These are phyloP conservation scores for Urosaurus nigricauda DNA, from an alignment of 2,797 vertebrate species.

Conservation along the genomic window DNA sequence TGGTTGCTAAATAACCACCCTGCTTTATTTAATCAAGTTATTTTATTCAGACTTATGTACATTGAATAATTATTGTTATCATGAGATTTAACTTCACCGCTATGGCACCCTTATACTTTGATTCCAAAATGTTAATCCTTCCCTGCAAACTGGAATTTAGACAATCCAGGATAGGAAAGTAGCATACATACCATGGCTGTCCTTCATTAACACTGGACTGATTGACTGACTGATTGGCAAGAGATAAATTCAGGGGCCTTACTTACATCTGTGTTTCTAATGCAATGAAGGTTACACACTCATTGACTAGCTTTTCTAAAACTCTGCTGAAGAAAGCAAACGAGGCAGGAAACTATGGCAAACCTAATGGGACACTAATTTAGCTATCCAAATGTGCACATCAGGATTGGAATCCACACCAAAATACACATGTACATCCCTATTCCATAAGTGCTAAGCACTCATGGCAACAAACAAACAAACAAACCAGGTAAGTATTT, in stretches of 20 bases:
- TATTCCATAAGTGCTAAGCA: too few relatives aligned
- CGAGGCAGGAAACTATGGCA: not conserved
- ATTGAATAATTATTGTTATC: not conserved
- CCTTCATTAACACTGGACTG: not conserved
- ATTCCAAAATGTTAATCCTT: not conserved
- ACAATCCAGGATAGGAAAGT: not conserved
- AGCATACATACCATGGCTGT: not conserved
- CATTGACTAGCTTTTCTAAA: not conserved
- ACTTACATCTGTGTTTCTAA: too few relatives aligned
- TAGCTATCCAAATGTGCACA: not conserved
- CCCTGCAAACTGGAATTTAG: not conserved
- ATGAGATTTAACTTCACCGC: not conserved
- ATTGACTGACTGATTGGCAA: too few relatives aligned
- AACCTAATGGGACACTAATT: not conserved
- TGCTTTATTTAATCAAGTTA: slow-evolving; percentile 1
- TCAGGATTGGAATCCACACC: not conserved
- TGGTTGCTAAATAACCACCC: not conserved
- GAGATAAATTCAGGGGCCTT: not conserved
- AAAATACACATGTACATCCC: not conserved
- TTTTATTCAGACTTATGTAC: not conserved
- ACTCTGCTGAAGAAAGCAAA: not conserved
- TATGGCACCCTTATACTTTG: not conserved
- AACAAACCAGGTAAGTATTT: not conserved
- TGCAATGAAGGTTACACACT: not conserved
- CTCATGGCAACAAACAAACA: too few relatives aligned